phyloP scores from a whole-genome alignment of 2,888 invertebrate genomes.

The Drosophila rubida region DNA sequence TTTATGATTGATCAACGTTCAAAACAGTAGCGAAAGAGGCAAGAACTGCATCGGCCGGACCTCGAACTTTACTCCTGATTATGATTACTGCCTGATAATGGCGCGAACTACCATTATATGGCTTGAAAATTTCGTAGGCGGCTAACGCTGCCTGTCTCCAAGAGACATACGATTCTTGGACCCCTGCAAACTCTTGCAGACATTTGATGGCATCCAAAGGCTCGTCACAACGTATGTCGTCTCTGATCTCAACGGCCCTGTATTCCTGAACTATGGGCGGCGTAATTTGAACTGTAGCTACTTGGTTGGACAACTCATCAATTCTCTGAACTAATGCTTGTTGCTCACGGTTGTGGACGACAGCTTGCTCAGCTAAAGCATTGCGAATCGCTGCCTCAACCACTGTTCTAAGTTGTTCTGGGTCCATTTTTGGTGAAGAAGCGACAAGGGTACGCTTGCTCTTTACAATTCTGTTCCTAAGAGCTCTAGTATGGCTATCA shows the following conservation, averaged over 20 bases:
- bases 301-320: slow-evolving; percentile 2
- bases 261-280: slow-evolving; percentile 4
- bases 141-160: not conserved
- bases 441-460: too few relatives aligned
- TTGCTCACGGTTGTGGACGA: not conserved
- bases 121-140: not conserved
- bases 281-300: slow-evolving; percentile 1
- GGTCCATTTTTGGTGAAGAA: not conserved
- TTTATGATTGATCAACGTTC: slow-evolving; percentile 1
- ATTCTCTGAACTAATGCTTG: slow-evolving; percentile 11
- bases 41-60: slow-evolving; percentile 1
- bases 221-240: slow-evolving; percentile 5
- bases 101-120: not conserved
- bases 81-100: slow-evolving; percentile 8
- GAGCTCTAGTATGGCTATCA: not conserved
- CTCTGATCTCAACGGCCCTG: not conserved
- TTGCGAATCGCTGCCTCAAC: not conserved
- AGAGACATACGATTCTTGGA: not conserved
- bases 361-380: slow-evolving; percentile 1
- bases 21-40: slow-evolving; percentile 1
- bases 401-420: slow-evolving; percentile 1
- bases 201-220: not conserved
- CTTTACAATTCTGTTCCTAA: not conserved
- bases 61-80: not conserved
- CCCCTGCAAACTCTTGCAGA: not conserved